A percentile compares a stretch with the other conserved stretches of the same genome.
Conservation (phyloP, 2,888 invertebrate species). For the Brenthis ino region DNA sequence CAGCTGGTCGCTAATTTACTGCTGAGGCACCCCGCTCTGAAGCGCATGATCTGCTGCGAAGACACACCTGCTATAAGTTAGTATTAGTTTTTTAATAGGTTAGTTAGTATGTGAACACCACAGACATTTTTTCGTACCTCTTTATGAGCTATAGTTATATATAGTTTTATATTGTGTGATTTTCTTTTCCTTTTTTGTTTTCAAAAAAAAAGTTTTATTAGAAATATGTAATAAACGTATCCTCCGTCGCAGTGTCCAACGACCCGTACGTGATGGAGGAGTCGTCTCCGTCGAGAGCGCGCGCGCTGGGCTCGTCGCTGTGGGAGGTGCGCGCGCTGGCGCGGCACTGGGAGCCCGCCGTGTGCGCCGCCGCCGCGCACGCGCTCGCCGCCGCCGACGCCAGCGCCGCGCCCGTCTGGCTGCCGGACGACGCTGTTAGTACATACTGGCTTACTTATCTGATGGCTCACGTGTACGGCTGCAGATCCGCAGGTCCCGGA, state of each 20-base stretch:
- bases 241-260: slow-evolving; percentile 62
- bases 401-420: slow-evolving; percentile 34
- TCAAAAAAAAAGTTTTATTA: no score
- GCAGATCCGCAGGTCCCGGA: no score
- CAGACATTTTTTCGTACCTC: no score
- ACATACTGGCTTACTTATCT: neutral
- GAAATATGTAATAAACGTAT: no score
- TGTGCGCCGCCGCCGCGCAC: slow-evolving; percentile 86
- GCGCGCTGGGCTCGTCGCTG: slow-evolving; percentile 93
- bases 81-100: slow-evolving; percentile 38
- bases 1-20: slow-evolving; percentile 93
- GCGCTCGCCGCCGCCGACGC: slow-evolving; percentile 47
- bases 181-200: no score
- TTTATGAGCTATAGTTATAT: no score
- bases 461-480: no score
- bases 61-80: slow-evolving; percentile 68
- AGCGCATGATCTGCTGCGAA: slow-evolving; percentile 78
- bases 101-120: no score
- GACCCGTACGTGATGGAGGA: slow-evolving; percentile 95
- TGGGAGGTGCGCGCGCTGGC: slow-evolving; percentile 93
- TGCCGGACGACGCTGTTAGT: slow-evolving; percentile 31
- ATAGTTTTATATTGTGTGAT: no score
- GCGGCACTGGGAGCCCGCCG: slow-evolving; percentile 80
- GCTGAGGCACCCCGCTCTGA: slow-evolving; percentile 91
- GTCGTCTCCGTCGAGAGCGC: slow-evolving; percentile 88